A percentile compares a stretch with the other conserved stretches of the same genome.
phyloP scores from a whole-genome alignment of 1,140 invertebrate genomes.

The Phocides pigmalion region DNA sequence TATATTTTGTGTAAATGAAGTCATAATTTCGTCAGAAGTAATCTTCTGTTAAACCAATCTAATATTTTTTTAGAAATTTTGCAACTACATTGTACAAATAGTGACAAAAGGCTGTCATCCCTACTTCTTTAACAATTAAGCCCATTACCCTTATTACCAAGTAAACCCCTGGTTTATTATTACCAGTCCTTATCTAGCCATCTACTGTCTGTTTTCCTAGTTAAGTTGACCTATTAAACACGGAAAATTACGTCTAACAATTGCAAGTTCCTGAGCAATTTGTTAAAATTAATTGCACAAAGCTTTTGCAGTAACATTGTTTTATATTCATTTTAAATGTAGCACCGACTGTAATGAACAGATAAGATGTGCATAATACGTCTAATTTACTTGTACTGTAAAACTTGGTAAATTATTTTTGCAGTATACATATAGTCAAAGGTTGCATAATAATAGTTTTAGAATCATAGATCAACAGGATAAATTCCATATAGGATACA shows the following conservation, averaged over 20 bases:
- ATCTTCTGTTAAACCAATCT: too few species aligned
- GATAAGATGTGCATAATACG: conserved; percentile 20
- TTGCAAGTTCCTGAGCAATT: conserved; percentile 18
- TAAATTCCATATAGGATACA: too few species aligned
- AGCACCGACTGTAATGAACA: conserved; percentile 20
- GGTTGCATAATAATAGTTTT: conserved; percentile 1
- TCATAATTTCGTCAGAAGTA: too few species aligned
- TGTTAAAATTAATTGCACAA: conserved; percentile 32
- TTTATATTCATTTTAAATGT: conserved; percentile 31
- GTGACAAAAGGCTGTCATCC: too few species aligned
- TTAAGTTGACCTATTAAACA: conserved; percentile 16
- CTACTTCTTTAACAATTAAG: neutral
- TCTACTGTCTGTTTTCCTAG: conserved; percentile 14
- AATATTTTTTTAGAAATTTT: too few species aligned
- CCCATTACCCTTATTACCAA: neutral
- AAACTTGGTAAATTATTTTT: conserved; percentile 1
- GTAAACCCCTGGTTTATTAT: neutral
- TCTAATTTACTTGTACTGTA: conserved; percentile 21
- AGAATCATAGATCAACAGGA: too few species aligned
- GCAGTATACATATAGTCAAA: conserved; percentile 6
- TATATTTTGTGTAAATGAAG: too few species aligned
- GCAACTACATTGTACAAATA: too few species aligned
- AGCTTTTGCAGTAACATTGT: conserved; percentile 29
- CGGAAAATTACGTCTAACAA: conserved; percentile 27
- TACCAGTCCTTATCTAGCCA: neutral